Evolutionary conservation across 2,888 invertebrate genomes (phyloP), one percentile per base, ranked within the genome.

Genomic region (Timema cristinae): DNA sequence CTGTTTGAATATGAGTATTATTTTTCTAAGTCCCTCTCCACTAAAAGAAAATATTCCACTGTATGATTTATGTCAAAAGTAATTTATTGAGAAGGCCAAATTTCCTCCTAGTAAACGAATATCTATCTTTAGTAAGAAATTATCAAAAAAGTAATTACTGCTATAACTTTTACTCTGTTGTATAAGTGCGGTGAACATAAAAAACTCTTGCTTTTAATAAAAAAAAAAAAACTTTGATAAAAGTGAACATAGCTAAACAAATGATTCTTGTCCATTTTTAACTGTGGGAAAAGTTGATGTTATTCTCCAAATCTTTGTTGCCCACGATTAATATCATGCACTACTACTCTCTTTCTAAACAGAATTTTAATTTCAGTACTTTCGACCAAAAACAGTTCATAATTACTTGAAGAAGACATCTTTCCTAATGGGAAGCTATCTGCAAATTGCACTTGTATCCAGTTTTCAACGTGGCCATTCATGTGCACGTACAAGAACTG

Each of bases 391-490:
- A 11, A 56, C 16, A 6, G 8, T 56, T 56, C 56, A 56, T 56
- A 7, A 7, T 56, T 16, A 56, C 56, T 56, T 56, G n/a, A 56
- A n/a, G 56, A 56, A 7, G 13, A 32, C 32, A 32, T 11, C 56
- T 2, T 56, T n/a, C 9, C n/a, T 8, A 5, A 8, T 11, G 2
- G 56, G 56, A 56, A 11, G n/a, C 7, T 1, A 13, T 56, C 5
- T 56, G 8, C 56, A 56, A 56, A 56, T 13, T 56, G 56, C 56
- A 16, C 56, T 56, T 56, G n/a, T 56, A 6, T 56, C 56, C 56
- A 56, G n/a, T 16, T 56, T 56, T 11, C 56, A 6, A 11, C 56
- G 56, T 56, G 56, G n/a, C 15, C 56, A 56, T 8, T 7, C 56
- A n/a, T 56, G 7, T 15, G 56, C 56, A 4, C 32, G 1, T 32